Evolutionary conservation across 1,140 invertebrate genomes (phyloP), one percentile per base, ranked within the genome.

Genomic region (Drosophila aff.): DNA sequence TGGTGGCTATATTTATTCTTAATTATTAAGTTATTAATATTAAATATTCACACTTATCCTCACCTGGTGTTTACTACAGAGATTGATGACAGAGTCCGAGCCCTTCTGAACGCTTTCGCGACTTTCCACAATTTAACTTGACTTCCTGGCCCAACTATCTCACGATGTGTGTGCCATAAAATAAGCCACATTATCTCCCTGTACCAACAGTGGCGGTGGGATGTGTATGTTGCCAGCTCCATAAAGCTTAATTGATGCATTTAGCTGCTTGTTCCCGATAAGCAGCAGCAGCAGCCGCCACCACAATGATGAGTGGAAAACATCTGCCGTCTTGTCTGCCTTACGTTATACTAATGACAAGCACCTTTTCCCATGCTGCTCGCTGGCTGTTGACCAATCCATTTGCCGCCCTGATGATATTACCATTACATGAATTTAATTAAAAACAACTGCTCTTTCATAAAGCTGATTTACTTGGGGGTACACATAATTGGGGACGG

Each of bases 211-310:
- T 26, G 21, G 9, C 21, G 18, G 7, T 36, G 28, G 28, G 23
- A 31, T 50, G 44, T 74, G 53, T 61, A 23, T 73, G 75, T 79
- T 75, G 63, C 65, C 66, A 79, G 60, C 71, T 53, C 64, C 81
- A 83, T 83, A 76, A 73, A 80, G 50, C 81, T 80, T 67, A 89
- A 87, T 87, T 86, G 76, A 86, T 82, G 82, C 80, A 76, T 87
- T 73, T 80, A 61, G 72, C 83, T 87, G 83, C 72, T 63, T 55
- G 79, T 74, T 66, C 58, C 50, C 68, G 83, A 86, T 86, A 86
- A 86, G 76, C 64, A 26, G 18, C 18, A 55, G 76, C 64, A 21
- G 26, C 23, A 38, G 76, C 64, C n/a, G 26, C 50, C 47, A 49
- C 10, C 49, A 50, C 26, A 18, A 72, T 69, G 61, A 79, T 87